Conservation (phyloP, 2,797 vertebrate species). For the Apodemus agrarius region DNA sequence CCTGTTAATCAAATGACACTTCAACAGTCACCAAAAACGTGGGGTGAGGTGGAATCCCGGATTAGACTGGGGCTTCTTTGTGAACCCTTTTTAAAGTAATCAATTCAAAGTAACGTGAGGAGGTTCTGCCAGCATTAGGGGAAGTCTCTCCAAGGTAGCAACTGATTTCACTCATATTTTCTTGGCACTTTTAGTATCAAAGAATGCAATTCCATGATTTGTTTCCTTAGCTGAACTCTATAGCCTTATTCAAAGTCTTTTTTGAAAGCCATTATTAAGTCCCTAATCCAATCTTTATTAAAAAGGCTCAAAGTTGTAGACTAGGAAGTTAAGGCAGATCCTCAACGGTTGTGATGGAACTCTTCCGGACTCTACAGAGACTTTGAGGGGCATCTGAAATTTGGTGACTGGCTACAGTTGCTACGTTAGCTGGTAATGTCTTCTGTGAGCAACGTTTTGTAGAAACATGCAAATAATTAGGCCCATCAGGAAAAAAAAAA, state of each 20-base stretch:
- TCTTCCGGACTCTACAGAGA: background rate
- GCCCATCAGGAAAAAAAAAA: constrained; percentile 9
- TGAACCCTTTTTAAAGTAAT: background rate
- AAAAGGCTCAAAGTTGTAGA: constrained; percentile 73
- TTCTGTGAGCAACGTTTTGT: background rate
- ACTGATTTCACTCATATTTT: constrained; percentile 30
- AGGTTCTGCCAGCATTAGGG: constrained; percentile 15
- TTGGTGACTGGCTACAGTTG: background rate
- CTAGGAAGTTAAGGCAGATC: constrained; percentile 67
- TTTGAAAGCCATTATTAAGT: constrained; percentile 75
- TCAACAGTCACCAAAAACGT: constrained; percentile 12
- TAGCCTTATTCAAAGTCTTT: constrained; percentile 60
- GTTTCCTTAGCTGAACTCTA: constrained; percentile 73
- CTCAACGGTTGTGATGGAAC: constrained; percentile 23
- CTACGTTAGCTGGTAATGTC: background rate
- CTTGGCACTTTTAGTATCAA: constrained; percentile 63
- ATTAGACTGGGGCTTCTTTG: background rate
- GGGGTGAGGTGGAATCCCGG: background rate
- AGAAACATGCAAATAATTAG: background rate
- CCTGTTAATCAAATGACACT: constrained; percentile 22
- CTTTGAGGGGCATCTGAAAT: constrained; percentile 34
- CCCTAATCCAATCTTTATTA: constrained; percentile 82
- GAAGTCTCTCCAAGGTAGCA: background rate
- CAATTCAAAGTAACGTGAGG: constrained; percentile 37
- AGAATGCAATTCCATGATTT: constrained; percentile 68